Percentiles rank a stretch among this genome's conserved stretches.
Evolutionary conservation across 2,888 invertebrate species (phyloP).

Genomic region (Allygus modestus): DNA sequence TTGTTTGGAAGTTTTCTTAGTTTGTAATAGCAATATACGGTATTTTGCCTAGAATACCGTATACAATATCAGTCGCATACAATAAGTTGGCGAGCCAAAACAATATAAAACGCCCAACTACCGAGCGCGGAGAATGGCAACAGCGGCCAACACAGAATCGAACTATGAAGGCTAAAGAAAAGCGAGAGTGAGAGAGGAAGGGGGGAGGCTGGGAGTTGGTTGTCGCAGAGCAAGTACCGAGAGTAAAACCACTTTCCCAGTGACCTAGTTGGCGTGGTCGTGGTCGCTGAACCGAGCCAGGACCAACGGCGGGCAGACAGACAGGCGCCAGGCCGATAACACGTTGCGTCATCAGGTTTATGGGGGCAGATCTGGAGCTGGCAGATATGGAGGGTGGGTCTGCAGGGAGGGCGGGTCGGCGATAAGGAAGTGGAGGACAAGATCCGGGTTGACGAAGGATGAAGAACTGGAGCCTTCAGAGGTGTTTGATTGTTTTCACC

Average conservation of each 20-base stretch:
- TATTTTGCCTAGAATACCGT: too few relatives aligned
- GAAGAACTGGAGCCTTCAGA: background rate
- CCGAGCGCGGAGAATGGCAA: background rate
- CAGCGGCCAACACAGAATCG: background rate
- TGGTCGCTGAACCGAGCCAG: constrained; percentile 41
- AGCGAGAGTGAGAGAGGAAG: background rate
- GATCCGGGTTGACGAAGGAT: background rate
- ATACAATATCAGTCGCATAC: too few relatives aligned
- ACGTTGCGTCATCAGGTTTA: constrained; percentile 29
- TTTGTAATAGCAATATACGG: too few relatives aligned
- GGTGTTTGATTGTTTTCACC: background rate
- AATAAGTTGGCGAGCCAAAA: background rate
- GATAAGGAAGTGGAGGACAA: constrained; percentile 13
- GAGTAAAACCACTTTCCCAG: constrained; percentile 32
- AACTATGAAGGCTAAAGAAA: constrained; percentile 13
- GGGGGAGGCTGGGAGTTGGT: background rate
- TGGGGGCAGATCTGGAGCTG: constrained; percentile 13
- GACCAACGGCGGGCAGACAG: constrained; percentile 12
- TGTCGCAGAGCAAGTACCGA: constrained; percentile 38
- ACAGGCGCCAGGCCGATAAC: constrained; percentile 6
- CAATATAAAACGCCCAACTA: background rate
- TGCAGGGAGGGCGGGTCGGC: background rate
- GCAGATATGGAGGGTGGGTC: background rate
- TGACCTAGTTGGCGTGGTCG: constrained; percentile 43
- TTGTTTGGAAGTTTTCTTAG: too few relatives aligned